A percentile compares a stretch with the other conserved stretches of the same genome.
phyloP scores from a whole-genome alignment of 2,113 vertebrate genomes.

The Arothron firmamentum region DNA sequence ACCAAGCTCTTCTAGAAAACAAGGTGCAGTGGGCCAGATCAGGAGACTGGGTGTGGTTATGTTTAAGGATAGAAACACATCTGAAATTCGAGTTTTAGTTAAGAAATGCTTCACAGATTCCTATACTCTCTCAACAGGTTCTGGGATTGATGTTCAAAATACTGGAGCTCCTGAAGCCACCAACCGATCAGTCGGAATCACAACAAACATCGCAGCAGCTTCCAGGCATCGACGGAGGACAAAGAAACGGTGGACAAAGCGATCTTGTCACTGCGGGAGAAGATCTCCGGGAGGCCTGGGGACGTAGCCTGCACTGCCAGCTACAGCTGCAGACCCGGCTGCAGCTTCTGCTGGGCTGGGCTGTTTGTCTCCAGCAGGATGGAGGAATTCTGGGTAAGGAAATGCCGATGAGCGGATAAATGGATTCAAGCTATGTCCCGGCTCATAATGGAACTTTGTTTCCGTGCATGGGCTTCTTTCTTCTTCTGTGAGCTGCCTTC shows the following conservation, averaged over 20 bases:
- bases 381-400: conserved; percentile 76
- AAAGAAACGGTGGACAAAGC: conserved; percentile 37
- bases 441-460: not conserved
- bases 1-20: conserved; percentile 76
- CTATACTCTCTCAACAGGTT: conserved; percentile 42
- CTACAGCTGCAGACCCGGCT: conserved; percentile 73
- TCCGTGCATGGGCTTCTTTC: not conserved
- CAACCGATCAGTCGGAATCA: conserved; percentile 56
- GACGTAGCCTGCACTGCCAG: conserved; percentile 66
- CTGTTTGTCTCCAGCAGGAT: conserved; percentile 50
- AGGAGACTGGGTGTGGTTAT: not conserved
- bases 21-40: conserved; percentile 43
- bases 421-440: not conserved
- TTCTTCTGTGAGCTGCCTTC: not conserved
- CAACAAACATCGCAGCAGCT: conserved; percentile 31
- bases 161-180: conserved; percentile 41
- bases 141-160: conserved; percentile 65
- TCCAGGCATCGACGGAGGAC: conserved; percentile 33
- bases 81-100: not conserved
- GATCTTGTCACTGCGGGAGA: conserved; percentile 62
- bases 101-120: too few species aligned
- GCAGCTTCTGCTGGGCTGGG: conserved; percentile 68
- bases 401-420: not conserved
- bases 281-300: conserved; percentile 69
- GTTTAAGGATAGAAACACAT: not conserved